These are phyloP conservation scores for Jaculus jaculus DNA, from an alignment of 2,113 vertebrate species.

Conservation along the genomic window DNA sequence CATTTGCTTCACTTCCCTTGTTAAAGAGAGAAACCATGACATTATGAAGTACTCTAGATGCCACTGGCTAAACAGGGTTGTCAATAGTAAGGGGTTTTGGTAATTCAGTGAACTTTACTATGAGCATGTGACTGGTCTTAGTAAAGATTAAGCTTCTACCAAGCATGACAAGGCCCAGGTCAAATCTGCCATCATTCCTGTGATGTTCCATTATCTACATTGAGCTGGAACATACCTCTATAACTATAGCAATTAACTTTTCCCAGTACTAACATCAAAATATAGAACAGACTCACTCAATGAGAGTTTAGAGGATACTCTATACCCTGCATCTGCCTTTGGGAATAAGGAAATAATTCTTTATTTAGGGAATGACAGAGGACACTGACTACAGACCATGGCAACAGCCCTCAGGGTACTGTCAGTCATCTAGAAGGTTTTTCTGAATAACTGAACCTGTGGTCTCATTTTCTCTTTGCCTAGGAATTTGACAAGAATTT, in stretches of 20 bases:
- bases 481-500: background rate
- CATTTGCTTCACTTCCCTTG: background rate
- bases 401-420: background rate
- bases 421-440: background rate
- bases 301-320: background rate
- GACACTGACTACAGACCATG: background rate
- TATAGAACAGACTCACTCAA: background rate
- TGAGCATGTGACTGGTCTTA: background rate
- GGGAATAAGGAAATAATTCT: background rate
- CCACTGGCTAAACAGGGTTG: background rate
- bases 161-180: background rate
- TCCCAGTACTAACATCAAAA: background rate
- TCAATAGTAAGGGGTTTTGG: background rate
- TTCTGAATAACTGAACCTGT: background rate
- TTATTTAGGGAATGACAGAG: background rate
- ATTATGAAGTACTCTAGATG: background rate
- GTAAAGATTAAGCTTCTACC: background rate
- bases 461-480: background rate
- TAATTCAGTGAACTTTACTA: background rate
- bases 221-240: background rate
- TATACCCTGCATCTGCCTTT: background rate
- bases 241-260: background rate
- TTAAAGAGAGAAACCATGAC: background rate
- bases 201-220: rapidly evolving
- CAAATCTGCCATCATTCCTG: background rate